These are phyloP conservation scores for Sternotherus odoratus DNA, from an alignment of 2,797 vertebrate species.

Conservation along the genomic window DNA sequence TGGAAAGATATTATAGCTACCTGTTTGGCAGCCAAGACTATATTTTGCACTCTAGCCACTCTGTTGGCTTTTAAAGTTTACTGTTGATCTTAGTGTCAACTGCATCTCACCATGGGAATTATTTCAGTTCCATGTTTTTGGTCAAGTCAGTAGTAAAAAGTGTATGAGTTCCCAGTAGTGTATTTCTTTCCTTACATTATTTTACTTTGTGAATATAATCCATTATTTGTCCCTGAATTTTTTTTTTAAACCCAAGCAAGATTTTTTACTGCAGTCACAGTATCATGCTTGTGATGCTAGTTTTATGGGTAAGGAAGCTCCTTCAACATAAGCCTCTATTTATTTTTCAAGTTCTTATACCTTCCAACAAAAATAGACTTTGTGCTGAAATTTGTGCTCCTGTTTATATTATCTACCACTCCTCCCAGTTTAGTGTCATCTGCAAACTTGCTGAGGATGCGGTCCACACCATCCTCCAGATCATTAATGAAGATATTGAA, in stretches of 20 bases:
- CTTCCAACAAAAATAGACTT: neutral
- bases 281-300: rapidly evolving
- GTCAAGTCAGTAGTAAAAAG: rapidly evolving
- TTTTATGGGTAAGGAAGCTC: neutral
- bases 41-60: neutral
- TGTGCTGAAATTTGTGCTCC: neutral
- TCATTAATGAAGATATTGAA: no score
- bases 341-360: neutral
- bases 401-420: neutral
- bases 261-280: neutral
- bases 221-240: no score
- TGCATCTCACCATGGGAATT: neutral
- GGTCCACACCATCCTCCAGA: no score
- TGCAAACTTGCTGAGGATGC: no score
- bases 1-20: neutral
- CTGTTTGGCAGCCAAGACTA: neutral
- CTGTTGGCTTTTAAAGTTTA: neutral
- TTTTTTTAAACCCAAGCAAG: neutral
- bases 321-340: rapidly evolving
- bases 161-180: rapidly evolving
- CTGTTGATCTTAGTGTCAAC: neutral
- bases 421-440: no score
- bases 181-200: neutral
- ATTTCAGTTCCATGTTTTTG: rapidly evolving
- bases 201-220: neutral